These are phyloP conservation scores for Heliothis subflexa DNA, from an alignment of 1,140 invertebrate genomes.

Conservation along the genomic window DNA sequence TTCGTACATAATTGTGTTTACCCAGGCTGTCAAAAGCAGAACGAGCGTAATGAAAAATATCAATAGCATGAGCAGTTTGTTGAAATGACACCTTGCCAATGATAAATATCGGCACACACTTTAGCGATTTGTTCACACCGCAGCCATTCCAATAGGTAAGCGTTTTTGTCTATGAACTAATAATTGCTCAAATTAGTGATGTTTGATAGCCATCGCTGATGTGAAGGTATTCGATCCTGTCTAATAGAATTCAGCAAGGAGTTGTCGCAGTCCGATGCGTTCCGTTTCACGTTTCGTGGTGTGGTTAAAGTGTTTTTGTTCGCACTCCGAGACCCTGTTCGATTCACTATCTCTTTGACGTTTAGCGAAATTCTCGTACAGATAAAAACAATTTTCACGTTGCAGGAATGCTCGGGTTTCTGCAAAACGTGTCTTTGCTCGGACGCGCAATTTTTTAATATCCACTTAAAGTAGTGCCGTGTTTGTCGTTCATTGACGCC, in stretches of 20 bases:
- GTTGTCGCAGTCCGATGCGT: constrained; percentile 51
- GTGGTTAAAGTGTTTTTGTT: constrained; percentile 68
- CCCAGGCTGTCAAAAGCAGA: not conserved
- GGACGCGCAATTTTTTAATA: constrained; percentile 32
- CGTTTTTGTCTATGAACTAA: constrained; percentile 58
- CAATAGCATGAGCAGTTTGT: not conserved
- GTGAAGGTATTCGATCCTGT: constrained; percentile 57
- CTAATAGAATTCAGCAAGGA: constrained; percentile 54
- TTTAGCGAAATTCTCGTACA: constrained; percentile 69
- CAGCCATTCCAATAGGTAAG: constrained; percentile 52
- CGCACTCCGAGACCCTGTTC: constrained; percentile 74
- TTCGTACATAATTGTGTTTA: not conserved
- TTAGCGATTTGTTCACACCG: constrained; percentile 2
- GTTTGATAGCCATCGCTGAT: constrained; percentile 62
- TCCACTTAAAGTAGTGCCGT: constrained; percentile 29
- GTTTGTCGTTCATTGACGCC: constrained; percentile 41
- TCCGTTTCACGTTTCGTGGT: constrained; percentile 58
- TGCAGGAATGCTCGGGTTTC: constrained; percentile 58
- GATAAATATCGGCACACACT: not conserved
- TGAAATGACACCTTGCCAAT: not conserved
- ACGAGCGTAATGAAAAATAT: not conserved
- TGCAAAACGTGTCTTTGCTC: constrained; percentile 51
- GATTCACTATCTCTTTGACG: constrained; percentile 70
- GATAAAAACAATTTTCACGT: constrained; percentile 64
- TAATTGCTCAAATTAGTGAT: constrained; percentile 68